Evolutionary conservation across 2,113 vertebrate genomes (phyloP).

Genomic region (Butorides virescens): DNA sequence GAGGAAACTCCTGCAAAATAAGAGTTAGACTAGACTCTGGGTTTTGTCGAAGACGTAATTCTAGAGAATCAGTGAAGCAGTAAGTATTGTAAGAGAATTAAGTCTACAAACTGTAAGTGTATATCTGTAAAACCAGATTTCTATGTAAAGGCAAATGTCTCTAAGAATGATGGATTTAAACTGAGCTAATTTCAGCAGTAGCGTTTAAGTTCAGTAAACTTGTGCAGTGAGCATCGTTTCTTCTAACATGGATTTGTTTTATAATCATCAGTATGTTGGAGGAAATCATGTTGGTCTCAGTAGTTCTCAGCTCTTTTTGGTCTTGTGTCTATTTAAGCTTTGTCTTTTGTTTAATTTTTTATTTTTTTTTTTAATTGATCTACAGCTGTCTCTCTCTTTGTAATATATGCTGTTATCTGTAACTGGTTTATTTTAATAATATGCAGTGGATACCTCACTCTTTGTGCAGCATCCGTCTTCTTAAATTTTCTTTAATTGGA

Average conservation of each 20-base stretch:
- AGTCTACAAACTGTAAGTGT: not conserved
- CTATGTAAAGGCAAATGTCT: not conserved
- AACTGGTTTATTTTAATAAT: not conserved
- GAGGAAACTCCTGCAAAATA: not conserved
- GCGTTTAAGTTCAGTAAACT: not conserved
- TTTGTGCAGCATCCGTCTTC: not conserved
- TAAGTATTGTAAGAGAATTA: slow-evolving; percentile 29
- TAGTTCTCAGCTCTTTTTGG: not conserved
- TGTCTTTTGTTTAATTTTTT: not conserved
- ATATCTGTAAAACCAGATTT: not conserved
- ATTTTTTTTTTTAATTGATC: not conserved
- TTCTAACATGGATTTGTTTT: not conserved
- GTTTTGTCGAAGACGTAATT: not conserved
- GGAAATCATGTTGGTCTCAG: not conserved
- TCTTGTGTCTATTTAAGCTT: not conserved
- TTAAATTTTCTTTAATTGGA: not conserved
- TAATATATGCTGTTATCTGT: not conserved
- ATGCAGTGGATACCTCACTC: not conserved
- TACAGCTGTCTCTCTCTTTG: not conserved
- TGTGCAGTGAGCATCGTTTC: not conserved
- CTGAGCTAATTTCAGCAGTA: not conserved
- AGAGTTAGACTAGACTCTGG: slow-evolving; percentile 6
- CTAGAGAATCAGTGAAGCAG: slow-evolving; percentile 22
- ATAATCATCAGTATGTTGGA: not conserved
- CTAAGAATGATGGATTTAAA: not conserved